Conservation (phyloP, 2,888 invertebrate species). For the Elgonia sp. region DNA sequence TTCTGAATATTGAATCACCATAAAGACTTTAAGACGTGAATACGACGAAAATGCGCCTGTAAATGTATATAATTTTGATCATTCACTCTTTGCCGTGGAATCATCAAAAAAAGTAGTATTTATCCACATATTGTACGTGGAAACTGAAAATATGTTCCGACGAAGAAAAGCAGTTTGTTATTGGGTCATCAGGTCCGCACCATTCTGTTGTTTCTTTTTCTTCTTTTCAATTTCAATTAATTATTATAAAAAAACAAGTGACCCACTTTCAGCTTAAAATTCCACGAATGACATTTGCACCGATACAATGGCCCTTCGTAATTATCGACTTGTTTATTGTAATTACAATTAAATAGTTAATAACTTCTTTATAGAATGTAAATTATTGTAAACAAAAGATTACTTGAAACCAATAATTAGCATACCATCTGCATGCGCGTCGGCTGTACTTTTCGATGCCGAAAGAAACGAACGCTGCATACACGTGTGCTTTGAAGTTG, state of each 20-base stretch:
- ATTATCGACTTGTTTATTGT: not conserved
- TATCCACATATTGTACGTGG: constrained; percentile 45
- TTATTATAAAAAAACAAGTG: not conserved
- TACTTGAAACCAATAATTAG: constrained; percentile 1
- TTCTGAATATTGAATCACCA: constrained; percentile 74
- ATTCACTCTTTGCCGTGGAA: constrained; percentile 27
- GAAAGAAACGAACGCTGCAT: constrained; percentile 3
- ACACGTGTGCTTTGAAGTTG: constrained; percentile 34
- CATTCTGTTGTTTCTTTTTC: not conserved
- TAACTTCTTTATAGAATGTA: not conserved
- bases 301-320: not conserved
- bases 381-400: constrained; percentile 33
- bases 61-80: constrained; percentile 69
- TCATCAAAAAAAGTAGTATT: constrained; percentile 49
- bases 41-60: constrained; percentile 60
- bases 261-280: not conserved
- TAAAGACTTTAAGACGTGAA: constrained; percentile 68
- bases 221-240: constrained; percentile 14
- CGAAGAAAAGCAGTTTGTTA: constrained; percentile 28
- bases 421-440: not conserved
- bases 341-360: not conserved
- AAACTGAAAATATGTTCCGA: constrained; percentile 22
- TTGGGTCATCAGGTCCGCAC: constrained; percentile 43
- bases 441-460: constrained; percentile 1
- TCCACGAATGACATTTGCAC: not conserved